A percentile compares a stretch with the other conserved stretches of the same genome.
Evolutionary conservation across 1,140 invertebrate species (phyloP).

Genomic region (Muscidifurax raptorellus): DNA sequence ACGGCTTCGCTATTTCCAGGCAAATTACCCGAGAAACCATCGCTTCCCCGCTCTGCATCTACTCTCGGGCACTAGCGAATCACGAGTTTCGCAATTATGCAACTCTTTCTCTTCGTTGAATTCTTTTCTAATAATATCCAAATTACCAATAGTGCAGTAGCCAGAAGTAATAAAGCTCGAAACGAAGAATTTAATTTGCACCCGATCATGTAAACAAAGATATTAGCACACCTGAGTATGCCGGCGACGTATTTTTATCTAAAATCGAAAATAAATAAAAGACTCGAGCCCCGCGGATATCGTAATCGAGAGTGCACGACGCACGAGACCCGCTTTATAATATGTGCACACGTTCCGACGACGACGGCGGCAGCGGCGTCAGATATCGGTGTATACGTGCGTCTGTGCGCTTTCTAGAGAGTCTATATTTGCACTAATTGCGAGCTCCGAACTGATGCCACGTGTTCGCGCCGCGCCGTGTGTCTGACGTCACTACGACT

Average conservation of each 20-base stretch:
- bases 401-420: neutral
- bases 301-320: neutral
- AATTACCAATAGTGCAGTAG: too few species aligned
- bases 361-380: neutral
- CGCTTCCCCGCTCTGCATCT: neutral
- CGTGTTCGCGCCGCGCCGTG: neutral
- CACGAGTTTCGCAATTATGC: neutral
- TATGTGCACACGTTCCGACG: neutral
- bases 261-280: neutral
- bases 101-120: neutral
- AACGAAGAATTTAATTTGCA: neutral
- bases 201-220: neutral
- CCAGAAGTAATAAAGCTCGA: neutral
- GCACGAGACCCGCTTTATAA: neutral
- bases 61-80: conserved; percentile 3
- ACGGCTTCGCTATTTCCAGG: conserved; percentile 42
- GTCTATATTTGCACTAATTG: conserved; percentile 35
- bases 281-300: neutral
- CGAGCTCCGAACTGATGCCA: neutral
- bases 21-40: neutral
- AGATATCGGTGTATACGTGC: neutral
- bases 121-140: neutral
- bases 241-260: neutral
- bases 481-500: conserved; percentile 23
- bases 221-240: neutral